Evolutionary conservation across 2,797 vertebrate genomes (phyloP), one percentile per base, ranked within the genome.

Genomic region (Arremon brunneinucha): DNA sequence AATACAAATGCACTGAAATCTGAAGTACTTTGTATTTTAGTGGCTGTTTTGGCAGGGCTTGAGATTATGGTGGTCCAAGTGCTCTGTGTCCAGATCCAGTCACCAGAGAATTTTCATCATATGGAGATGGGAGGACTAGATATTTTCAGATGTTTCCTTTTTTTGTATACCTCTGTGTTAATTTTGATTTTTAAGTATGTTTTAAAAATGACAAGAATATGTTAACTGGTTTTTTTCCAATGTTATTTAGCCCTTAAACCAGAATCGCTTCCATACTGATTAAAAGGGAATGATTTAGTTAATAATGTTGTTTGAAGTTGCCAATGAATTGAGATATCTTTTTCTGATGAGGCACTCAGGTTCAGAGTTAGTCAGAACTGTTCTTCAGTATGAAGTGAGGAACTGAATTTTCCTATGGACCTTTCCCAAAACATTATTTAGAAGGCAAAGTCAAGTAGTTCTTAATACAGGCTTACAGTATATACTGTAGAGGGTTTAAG

Each of bases 391-490:
- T 46, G 63, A 92, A 72, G 57, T 30, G 56, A 86, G 69, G 83
- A 90, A 78, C 39, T 68, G 53, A 60, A 65, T 67, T 85, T 91
- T 83, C 84, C 72, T 28, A 32, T 46, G 23, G 52, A 63, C 62
- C 84, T 88, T 81, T 67, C 44, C 72, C 82, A 59, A 74, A 92
- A 71, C 19, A 35, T 43, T 35, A 32, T 67, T 82, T 74, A 80
- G 62, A 82, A 93, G 77, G 81, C 62, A 65, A 89, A 94, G 89
- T 85, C 94, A 88, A 77, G 47, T 83, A 94, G 74, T 79, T 87
- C 27, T 75, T 86, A 55, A 43, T 64, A 79, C 74, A 64, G 89
- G 74, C 80, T 93, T 95, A 84, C 64, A 59, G 70, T 47, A 18
- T 30, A 27, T 56, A 55, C 79, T 90, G 53, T 74, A 82, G 81